Evolutionary conservation across 2,888 invertebrate genomes (phyloP).

Genomic region (Odontothrips loti): DNA sequence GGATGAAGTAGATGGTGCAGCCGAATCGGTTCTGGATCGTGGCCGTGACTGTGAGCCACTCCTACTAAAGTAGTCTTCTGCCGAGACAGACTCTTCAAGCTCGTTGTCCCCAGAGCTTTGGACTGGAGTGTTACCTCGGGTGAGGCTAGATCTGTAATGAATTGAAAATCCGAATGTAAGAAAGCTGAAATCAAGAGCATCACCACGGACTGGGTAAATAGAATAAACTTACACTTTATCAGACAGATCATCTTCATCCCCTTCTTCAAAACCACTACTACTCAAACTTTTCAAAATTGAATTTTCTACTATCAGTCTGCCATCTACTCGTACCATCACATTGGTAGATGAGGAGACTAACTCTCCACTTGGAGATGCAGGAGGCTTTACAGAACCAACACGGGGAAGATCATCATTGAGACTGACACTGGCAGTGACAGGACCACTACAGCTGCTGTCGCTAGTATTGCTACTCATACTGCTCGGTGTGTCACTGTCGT

Average conservation of each 20-base stretch:
- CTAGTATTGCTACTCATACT: not conserved
- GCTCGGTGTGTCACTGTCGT: not conserved
- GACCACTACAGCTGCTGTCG: not conserved
- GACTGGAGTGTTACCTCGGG: not conserved
- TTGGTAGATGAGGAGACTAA: not conserved
- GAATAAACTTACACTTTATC: not conserved
- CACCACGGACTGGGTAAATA: too few relatives aligned
- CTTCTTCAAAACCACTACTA: slow-evolving; percentile 27
- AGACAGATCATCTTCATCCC: slow-evolving; percentile 22
- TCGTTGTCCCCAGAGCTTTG: slow-evolving; percentile 37
- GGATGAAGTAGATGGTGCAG: not conserved
- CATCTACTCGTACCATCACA: not conserved
- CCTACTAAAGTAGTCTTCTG: slow-evolving; percentile 61
- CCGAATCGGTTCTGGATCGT: not conserved
- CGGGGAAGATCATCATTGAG: not conserved
- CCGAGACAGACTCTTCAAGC: slow-evolving; percentile 57
- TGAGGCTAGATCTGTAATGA: not conserved
- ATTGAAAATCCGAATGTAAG: not conserved
- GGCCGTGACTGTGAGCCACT: not conserved
- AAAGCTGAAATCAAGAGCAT: too few relatives aligned
- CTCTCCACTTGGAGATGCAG: not conserved
- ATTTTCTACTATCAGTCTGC: not conserved
- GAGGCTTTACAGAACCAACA: not conserved
- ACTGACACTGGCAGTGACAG: not conserved
- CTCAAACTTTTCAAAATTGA: not conserved